phyloP scores from a whole-genome alignment of 2,888 invertebrate genomes.

The Ecliptopera silaceata region DNA sequence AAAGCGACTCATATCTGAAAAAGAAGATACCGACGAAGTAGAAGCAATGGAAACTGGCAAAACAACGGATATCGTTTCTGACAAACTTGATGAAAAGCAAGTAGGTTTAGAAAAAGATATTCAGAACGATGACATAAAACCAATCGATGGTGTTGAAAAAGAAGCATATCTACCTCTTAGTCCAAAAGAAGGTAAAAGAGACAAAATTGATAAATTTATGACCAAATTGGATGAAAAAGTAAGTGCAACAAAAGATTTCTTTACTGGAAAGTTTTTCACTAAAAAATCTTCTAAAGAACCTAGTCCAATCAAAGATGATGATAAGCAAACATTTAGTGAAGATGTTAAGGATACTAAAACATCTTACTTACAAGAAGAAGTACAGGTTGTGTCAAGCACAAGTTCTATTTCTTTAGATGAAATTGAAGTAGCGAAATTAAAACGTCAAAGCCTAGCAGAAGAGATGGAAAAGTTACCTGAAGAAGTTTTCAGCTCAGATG shows the following conservation, averaged over 20 bases:
- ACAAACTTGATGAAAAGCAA: slow-evolving; percentile 71
- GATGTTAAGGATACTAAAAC: background rate
- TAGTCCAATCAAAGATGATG: slow-evolving; percentile 14
- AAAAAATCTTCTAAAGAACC: slow-evolving; percentile 28
- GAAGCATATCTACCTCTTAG: slow-evolving; percentile 42
- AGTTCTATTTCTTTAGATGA: background rate
- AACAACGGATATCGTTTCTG: slow-evolving; percentile 48
- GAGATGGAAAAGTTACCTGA: slow-evolving; percentile 6
- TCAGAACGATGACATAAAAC: slow-evolving; percentile 24
- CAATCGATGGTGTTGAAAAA: slow-evolving; percentile 50
- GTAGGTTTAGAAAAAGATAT: slow-evolving; percentile 66
- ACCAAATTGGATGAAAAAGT: slow-evolving; percentile 54
- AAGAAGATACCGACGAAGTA: slow-evolving; percentile 30
- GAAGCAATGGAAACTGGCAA: slow-evolving; percentile 12
- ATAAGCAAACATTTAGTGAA: slow-evolving; percentile 3
- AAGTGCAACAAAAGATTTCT: slow-evolving; percentile 50
- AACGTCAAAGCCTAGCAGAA: slow-evolving; percentile 9
- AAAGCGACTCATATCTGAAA: slow-evolving; percentile 33
- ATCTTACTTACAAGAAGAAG: background rate
- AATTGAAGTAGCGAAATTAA: background rate
- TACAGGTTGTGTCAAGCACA: background rate
- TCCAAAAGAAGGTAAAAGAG: slow-evolving; percentile 34
- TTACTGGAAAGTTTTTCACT: slow-evolving; percentile 44
- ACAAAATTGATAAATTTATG: slow-evolving; percentile 47
- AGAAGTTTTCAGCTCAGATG: slow-evolving; percentile 6